Base-by-base conservation (phyloP, 64 coral and sea anemone species). In the Cladopsammia gracilis region DNA sequence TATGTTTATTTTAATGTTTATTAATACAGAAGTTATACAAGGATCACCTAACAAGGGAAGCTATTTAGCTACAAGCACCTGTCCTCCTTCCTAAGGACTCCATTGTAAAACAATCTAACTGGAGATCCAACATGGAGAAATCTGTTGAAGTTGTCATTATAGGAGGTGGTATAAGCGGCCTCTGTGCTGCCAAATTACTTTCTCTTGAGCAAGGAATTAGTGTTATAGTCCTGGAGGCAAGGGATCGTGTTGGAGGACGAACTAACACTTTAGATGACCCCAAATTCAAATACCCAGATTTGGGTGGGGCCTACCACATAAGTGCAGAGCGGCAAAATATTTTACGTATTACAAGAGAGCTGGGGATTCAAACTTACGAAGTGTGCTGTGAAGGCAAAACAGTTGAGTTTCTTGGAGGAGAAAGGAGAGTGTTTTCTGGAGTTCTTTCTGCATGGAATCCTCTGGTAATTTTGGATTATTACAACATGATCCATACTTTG, bases 241-340 rank as follows among this genome's bases (percentile, higher is more conserved):
- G 96, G 85, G 89, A 98, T 95, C 93, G 93, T 12, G 96, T 98
- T 24, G 96, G 96, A 10, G 96, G 96, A 48, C 88, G 96, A 51
- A 98, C 96, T 0, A 77, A 98, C 16, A 98, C 96, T 5, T 25
- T 95, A 34, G 77, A 84, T 50, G 93, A 98, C 61, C 83, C 96
- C 13, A 76, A 86, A 46, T 77, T 98, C 58, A 89, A 95, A 42
- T 98, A 98, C 62, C 73, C 79, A 0, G 96, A 98, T 54, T 69
- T 98, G 2, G 96, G 96, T 0, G 96, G 96, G 15, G 84, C 96
- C 0, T 98, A 98, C 19, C 85, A 56, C 12, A 10, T 95, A 16
- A 93, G 96, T 2, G 93, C 93, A 44, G 95, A 93, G 5, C 96
- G 95, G 71, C 65, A 98, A 59, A 93, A 85, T 70, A 92, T 98